These are phyloP conservation scores for Myxocyprinus asiaticus DNA, from an alignment of 2,113 vertebrate genomes.

Conservation along the genomic window DNA sequence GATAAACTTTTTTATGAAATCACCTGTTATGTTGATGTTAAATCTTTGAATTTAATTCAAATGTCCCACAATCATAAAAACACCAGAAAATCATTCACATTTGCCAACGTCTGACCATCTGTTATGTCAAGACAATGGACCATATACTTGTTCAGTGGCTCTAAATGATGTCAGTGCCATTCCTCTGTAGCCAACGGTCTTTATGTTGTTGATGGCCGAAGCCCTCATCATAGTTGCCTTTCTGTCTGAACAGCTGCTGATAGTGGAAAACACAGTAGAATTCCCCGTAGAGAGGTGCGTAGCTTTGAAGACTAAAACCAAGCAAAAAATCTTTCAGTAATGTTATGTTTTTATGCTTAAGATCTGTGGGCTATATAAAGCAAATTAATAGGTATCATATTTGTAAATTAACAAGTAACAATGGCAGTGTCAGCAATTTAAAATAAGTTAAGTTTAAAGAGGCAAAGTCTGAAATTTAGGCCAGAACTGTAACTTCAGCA, in stretches of 20 bases:
- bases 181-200: constrained; percentile 64
- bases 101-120: not conserved
- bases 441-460: not conserved
- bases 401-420: constrained; percentile 12
- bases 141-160: not conserved
- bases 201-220: constrained; percentile 76
- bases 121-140: not conserved
- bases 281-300: constrained; percentile 68
- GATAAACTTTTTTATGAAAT: not conserved
- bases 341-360: not conserved
- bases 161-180: constrained; percentile 57
- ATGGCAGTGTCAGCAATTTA: constrained; percentile 29
- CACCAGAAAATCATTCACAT: not conserved
- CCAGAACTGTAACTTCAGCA: constrained; percentile 4
- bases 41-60: not conserved
- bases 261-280: constrained; percentile 82
- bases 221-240: constrained; percentile 76
- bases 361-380: not conserved
- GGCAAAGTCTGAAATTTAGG: constrained; percentile 16
- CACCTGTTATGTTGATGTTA: not conserved
- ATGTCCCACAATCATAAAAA: not conserved
- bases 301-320: constrained; percentile 71
- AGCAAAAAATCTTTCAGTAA: constrained; percentile 44
- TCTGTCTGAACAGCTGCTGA: constrained; percentile 75
- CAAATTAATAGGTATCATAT: not conserved